These are phyloP conservation scores for Drosophila testacea DNA, from an alignment of 2,888 invertebrate species.

Conservation along the genomic window DNA sequence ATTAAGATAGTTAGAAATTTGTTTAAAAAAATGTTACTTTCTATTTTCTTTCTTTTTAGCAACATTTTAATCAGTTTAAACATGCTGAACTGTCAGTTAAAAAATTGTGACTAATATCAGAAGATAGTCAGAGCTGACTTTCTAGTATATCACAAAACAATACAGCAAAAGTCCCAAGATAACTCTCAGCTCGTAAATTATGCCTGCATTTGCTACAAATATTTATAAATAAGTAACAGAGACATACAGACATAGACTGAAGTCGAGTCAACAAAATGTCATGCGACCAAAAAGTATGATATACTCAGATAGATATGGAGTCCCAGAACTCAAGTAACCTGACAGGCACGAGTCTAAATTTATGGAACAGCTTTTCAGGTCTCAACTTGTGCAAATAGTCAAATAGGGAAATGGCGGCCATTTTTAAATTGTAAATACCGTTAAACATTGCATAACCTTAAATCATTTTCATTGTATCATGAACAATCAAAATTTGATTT, in stretches of 20 bases:
- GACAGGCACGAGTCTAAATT: conserved; percentile 68
- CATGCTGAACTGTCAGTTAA: conserved; percentile 27
- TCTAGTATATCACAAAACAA: conserved; percentile 4
- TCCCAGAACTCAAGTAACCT: conserved; percentile 10
- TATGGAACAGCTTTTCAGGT: conserved; percentile 52
- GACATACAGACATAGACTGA: background rate
- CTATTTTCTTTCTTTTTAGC: background rate
- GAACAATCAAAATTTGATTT: background rate
- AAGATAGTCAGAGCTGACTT: conserved; percentile 17
- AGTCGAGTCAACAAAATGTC: conserved; percentile 60
- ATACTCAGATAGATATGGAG: conserved; percentile 50
- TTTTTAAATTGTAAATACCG: conserved; percentile 12
- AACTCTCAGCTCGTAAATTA: conserved; percentile 48
- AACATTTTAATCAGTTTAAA: conserved; percentile 14
- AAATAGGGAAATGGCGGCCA: conserved; percentile 38
- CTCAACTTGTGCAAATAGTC: conserved; percentile 14
- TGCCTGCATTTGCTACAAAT: conserved; percentile 53
- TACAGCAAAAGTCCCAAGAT: conserved; percentile 38
- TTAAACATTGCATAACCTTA: conserved; percentile 8
- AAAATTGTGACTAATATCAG: conserved; percentile 31
- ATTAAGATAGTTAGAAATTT: background rate
- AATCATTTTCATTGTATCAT: background rate
- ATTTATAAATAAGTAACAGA: conserved; percentile 44
- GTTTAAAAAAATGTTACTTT: too few species aligned
- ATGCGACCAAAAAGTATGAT: conserved; percentile 57